Base-by-base conservation (phyloP, 30 jellyfish, hydroid and myxozoan species). In the Catostylus mosaicus region DNA sequence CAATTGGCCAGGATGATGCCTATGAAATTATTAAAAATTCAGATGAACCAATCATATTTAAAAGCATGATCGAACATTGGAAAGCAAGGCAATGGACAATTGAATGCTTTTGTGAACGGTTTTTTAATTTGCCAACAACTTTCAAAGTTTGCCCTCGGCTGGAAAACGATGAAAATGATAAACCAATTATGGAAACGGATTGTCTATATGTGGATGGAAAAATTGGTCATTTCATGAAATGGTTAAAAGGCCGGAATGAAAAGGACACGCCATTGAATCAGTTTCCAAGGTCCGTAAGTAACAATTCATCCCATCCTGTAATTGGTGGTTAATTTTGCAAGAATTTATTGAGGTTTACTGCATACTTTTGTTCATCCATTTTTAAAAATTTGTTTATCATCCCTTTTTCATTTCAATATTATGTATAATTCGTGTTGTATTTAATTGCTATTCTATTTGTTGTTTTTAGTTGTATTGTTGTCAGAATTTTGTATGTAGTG, bases 61-160 rank as follows among this genome's bases (percentile, higher is more conserved):
- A 69, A 30, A 85, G 72, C 68, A 84, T 77, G 93, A 77, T 90
- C 1, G 80, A 67, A n/a, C 71, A 90, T 19, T 90, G 97, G 97
- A 40, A 77, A 64, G 67, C 96, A 5, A 35, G 84, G 32, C 79
- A 70, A 23, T 90, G 97, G 97, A 67, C 93, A 6, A 61, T 78
- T 1, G 79, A 56, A 0, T 52, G 24, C 33, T 34, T 90, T 51
- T 68, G 89, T 29, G 62, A 73, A 10, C 52, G 30, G 23, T 84
- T 65, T 72, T 89, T 90, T 1, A 50, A 62, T 62, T 32, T 84
- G 50, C 37, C 20, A 11, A 83, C 96, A 20, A 78, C 64, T 4
- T 77, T 90, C 70, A 90, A 74, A 36, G 47, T 90, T 40, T 84
- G 88, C 75, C 78, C 61, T 36, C 66, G 52, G 12, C 30, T 67